Evolutionary conservation across 2,113 vertebrate species (phyloP), one percentile per base, ranked within the genome.

Genomic region (Abramis brama): DNA sequence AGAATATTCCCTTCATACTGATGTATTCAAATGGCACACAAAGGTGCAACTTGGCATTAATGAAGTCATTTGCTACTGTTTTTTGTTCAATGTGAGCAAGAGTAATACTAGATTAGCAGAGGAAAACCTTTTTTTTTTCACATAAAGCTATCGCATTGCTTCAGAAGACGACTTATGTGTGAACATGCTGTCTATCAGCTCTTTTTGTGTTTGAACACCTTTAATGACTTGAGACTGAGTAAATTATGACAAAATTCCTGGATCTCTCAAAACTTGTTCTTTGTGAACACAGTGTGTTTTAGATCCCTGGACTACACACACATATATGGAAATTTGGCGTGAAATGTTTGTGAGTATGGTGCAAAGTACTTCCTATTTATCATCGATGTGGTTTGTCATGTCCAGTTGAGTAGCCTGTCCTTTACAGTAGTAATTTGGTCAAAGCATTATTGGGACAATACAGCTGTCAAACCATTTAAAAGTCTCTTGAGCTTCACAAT

Each of bases 401-500:
- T 60, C 33, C 33, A 60, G 10, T 39, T 39, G 23, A 79, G 30
- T 25, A 57, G 36, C 78, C 23, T 8, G 9, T 36, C 21, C 59
- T 23, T 27, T 60, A 64, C 79, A 30, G 79, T 27, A 66, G 64
- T 81, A 25, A 81, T 45, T 15, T 64, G n/a, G 15, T 30, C 59
- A 47, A 47, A 75, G 39, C 79, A 11, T 80, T 45, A 62, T 80
- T 21, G 43, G 45, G 27, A 82, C 43, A 50, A 33, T 23, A 50
- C 19, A 23, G 59, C 25, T 47, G 43, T 81, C 79, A 81, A 81
- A 81, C 4, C n/a, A 30, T 50, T 66, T 82, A 68, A 82, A 80
- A 45, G 7, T 64, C 78, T 80, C 59, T 45, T 45, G 59, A 64
- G 78, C 23, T 60, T 47, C 43, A 81, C 13, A 45, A 64, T 27